These are phyloP conservation scores for Corythucha ciliata DNA, from an alignment of 2,888 invertebrate species.

Conservation along the genomic window DNA sequence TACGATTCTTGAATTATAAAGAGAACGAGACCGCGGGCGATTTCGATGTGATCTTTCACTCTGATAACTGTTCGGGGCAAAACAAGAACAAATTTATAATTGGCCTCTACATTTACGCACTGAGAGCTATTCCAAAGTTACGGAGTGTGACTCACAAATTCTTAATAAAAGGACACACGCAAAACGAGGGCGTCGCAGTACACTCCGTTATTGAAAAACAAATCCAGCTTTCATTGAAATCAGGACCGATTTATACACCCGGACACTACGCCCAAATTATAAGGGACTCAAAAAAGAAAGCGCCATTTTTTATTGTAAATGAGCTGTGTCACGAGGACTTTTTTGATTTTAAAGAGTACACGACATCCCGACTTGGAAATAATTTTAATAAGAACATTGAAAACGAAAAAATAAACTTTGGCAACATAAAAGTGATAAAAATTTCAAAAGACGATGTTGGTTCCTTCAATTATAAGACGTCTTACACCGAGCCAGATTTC, in stretches of 20 bases:
- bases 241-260: slow-evolving; percentile 13
- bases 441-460: too few species aligned
- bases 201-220: slow-evolving; percentile 13
- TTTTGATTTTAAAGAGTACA: slow-evolving; percentile 5
- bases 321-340: slow-evolving; percentile 9
- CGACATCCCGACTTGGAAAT: background rate
- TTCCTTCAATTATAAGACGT: too few species aligned
- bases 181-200: slow-evolving; percentile 13
- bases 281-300: slow-evolving; percentile 9
- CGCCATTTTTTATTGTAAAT: slow-evolving; percentile 3
- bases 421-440: background rate
- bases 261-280: slow-evolving; percentile 17
- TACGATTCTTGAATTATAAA: slow-evolving; percentile 1
- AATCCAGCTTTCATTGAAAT: slow-evolving; percentile 11
- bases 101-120: slow-evolving; percentile 13
- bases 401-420: background rate
- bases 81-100: slow-evolving; percentile 33
- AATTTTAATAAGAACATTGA: slow-evolving; percentile 6
- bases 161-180: slow-evolving; percentile 10
- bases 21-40: background rate
- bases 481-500: too few species aligned
- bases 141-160: slow-evolving; percentile 5
- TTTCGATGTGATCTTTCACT: slow-evolving; percentile 3
- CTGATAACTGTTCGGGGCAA: background rate
- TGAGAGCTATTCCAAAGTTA: background rate